These are phyloP conservation scores for Tapera naevia DNA, from an alignment of 2,797 vertebrate genomes.

Conservation along the genomic window DNA sequence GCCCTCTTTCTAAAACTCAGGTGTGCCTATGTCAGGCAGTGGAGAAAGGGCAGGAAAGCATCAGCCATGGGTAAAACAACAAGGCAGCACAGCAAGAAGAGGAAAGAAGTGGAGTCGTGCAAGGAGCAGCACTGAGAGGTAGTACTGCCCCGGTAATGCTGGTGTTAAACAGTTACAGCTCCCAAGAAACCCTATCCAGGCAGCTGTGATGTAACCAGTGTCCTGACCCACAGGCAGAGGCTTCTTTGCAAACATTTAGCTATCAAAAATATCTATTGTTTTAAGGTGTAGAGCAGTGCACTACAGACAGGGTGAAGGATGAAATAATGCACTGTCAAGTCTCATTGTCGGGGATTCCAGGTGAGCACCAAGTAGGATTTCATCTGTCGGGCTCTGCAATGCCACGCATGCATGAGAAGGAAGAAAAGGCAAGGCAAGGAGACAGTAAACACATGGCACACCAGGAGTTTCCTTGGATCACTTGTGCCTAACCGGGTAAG, in stretches of 20 bases:
- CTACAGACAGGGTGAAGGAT: neutral
- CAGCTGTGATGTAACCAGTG: accelerated
- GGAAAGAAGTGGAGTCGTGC: neutral
- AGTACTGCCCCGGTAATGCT: too few relatives aligned
- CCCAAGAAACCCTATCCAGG: accelerated
- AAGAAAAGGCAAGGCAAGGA: neutral
- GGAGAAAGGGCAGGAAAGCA: neutral
- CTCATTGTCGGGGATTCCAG: neutral
- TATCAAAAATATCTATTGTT: accelerated
- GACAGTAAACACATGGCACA: neutral
- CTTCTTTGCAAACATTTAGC: neutral
- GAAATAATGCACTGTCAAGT: neutral
- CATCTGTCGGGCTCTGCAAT: neutral
- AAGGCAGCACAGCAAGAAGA: neutral
- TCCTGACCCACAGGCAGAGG: neutral
- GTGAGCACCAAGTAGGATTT: accelerated
- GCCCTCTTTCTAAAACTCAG: neutral
- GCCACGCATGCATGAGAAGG: neutral
- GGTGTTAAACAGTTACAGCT: too few relatives aligned
- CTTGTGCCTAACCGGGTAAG: neutral
- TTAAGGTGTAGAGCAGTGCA: neutral
- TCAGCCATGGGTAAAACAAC: neutral
- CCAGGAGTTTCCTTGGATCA: neutral
- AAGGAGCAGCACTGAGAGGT: neutral
- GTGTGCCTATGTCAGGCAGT: neutral